Percentiles rank a stretch among this genome's conserved stretches.
Conservation (phyloP, 2,888 invertebrate species). For the Malthinus seriepunctatus region DNA sequence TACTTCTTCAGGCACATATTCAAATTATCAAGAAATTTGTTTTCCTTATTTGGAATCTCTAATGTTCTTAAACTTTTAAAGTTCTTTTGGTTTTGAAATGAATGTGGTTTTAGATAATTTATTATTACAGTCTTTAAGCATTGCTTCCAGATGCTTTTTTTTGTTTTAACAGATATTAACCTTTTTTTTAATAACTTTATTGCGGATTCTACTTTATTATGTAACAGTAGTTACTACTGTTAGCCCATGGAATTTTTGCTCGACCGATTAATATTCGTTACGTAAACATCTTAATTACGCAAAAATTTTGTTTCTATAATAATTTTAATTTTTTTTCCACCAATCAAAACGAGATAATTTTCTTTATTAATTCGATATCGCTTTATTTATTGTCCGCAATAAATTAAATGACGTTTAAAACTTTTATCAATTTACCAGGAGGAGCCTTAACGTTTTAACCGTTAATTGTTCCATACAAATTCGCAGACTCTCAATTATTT, state of each 20-base stretch:
- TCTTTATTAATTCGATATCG: slow-evolving; percentile 16
- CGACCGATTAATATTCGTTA: too few species aligned
- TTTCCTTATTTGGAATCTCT: slow-evolving; percentile 54
- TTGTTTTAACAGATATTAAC: slow-evolving; percentile 1
- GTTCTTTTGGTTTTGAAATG: slow-evolving; percentile 38
- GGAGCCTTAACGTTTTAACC: slow-evolving; percentile 39
- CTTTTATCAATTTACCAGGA: slow-evolving; percentile 35
- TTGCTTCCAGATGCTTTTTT: slow-evolving; percentile 8
- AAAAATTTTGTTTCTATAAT: neutral
- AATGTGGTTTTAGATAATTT: slow-evolving; percentile 39
- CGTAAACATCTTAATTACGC: too few species aligned
- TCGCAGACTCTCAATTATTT: slow-evolving; percentile 49
- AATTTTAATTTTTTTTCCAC: slow-evolving; percentile 1
- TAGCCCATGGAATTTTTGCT: too few species aligned
- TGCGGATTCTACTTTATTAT: slow-evolving; percentile 1
- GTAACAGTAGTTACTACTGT: slow-evolving; percentile 1
- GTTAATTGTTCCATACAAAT: slow-evolving; percentile 49
- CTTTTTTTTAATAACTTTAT: slow-evolving; percentile 4
- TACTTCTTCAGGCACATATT: slow-evolving; percentile 58
- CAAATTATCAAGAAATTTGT: slow-evolving; percentile 60
- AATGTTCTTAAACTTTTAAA: slow-evolving; percentile 46
- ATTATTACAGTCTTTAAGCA: slow-evolving; percentile 21
- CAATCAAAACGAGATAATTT: neutral
- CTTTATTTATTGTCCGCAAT: slow-evolving; percentile 4
- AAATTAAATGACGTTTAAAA: slow-evolving; percentile 24